These are phyloP conservation scores for Tylochromis polylepis DNA, from an alignment of 2,113 vertebrate genomes.

Conservation along the genomic window DNA sequence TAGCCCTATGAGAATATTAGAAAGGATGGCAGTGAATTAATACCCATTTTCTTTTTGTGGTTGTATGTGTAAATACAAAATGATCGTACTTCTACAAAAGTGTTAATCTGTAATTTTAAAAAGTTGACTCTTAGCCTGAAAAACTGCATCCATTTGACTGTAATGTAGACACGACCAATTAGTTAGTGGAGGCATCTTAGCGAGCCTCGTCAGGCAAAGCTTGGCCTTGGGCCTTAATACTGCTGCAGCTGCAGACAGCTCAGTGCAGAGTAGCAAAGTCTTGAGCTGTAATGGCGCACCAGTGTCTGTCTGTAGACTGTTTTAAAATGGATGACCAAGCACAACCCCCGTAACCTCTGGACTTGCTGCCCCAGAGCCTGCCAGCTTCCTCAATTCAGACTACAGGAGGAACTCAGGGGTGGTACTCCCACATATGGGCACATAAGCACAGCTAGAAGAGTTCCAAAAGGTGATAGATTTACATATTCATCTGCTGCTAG, in stretches of 20 bases:
- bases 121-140: neutral
- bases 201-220: conserved; percentile 5
- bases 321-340: conserved; percentile 72
- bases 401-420: conserved; percentile 19
- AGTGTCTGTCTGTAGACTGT: conserved; percentile 56
- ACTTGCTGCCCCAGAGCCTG: conserved; percentile 40
- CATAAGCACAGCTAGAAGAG: neutral
- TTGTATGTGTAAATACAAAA: neutral
- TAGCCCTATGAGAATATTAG: neutral
- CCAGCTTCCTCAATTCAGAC: conserved; percentile 14
- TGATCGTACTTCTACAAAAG: neutral
- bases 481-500: neutral
- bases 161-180: neutral
- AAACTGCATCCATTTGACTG: neutral
- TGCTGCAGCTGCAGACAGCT: conserved; percentile 35
- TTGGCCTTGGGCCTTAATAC: conserved; percentile 17
- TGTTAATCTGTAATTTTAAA: neutral
- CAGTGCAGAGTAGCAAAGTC: conserved; percentile 22
- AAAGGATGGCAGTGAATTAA: neutral
- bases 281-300: conserved; percentile 48
- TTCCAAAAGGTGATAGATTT: neutral
- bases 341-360: conserved; percentile 57
- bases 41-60: neutral
- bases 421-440: conserved; percentile 3
- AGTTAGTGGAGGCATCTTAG: neutral